Evolutionary conservation across 2,888 invertebrate genomes (phyloP).

Genomic region (Synanthedon myopaeformis): DNA sequence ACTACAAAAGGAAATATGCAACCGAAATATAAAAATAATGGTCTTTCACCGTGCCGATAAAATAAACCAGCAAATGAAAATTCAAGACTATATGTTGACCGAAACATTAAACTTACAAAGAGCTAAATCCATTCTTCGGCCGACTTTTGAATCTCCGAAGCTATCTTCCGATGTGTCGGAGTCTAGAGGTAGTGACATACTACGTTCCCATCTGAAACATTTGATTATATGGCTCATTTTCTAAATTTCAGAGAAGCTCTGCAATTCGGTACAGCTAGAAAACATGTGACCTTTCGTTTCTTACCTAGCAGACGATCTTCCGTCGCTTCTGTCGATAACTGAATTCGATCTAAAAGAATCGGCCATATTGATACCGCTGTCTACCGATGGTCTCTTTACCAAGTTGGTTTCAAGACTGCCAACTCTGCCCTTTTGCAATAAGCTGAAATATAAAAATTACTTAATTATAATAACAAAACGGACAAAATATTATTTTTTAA

Average conservation of each 20-base stretch:
- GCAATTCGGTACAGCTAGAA: not conserved
- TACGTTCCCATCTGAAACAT: slow-evolving; percentile 74
- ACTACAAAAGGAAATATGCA: slow-evolving; percentile 2
- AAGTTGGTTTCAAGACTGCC: slow-evolving; percentile 64
- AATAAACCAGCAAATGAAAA: slow-evolving; percentile 67
- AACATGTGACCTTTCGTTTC: slow-evolving; percentile 1
- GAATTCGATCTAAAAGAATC: slow-evolving; percentile 63
- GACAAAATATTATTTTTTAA: no score
- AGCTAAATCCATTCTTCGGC: slow-evolving; percentile 85
- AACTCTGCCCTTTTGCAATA: slow-evolving; percentile 59
- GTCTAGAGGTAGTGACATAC: slow-evolving; percentile 76
- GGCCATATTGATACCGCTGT: slow-evolving; percentile 83
- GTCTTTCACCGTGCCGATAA: slow-evolving; percentile 55
- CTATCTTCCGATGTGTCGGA: slow-evolving; percentile 58
- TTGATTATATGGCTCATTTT: no score
- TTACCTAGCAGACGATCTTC: slow-evolving; percentile 60
- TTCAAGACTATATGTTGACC: slow-evolving; percentile 43
- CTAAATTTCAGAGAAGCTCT: no score
- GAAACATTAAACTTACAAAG: slow-evolving; percentile 77
- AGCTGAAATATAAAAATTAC: slow-evolving; percentile 28
- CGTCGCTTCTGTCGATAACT: slow-evolving; percentile 49
- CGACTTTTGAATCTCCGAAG: slow-evolving; percentile 54
- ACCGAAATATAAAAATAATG: slow-evolving; percentile 21
- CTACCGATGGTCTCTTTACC: slow-evolving; percentile 80
- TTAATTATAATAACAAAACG: not conserved